phyloP scores from a whole-genome alignment of 2,888 invertebrate genomes.

The Clivina fossor region DNA sequence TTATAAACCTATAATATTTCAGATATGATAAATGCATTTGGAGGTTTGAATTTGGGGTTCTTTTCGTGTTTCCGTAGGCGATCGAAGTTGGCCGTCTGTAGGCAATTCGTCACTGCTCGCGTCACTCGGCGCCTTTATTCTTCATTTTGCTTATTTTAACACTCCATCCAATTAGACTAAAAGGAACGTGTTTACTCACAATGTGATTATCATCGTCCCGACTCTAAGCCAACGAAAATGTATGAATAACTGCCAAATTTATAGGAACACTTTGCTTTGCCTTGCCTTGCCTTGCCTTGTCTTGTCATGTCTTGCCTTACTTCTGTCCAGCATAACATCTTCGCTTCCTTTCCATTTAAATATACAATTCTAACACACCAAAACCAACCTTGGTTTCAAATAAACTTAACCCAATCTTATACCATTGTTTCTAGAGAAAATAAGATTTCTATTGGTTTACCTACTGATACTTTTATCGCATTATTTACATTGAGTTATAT shows the following conservation, averaged over 20 bases:
- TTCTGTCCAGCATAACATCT: too few species aligned
- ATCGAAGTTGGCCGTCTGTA: background rate
- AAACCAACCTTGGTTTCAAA: background rate
- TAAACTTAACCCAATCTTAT: too few species aligned
- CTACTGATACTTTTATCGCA: background rate
- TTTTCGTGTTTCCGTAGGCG: too few species aligned
- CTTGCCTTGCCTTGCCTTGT: slow-evolving; percentile 1
- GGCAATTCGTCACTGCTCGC: slow-evolving; percentile 2
- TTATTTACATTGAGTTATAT: background rate
- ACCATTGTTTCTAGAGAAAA: too few species aligned
- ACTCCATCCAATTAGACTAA: slow-evolving; percentile 24
- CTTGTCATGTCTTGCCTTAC: too few species aligned
- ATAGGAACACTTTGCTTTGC: slow-evolving; percentile 16
- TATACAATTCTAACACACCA: slow-evolving; percentile 21
- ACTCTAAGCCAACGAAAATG: slow-evolving; percentile 7
- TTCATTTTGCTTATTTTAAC: slow-evolving; percentile 29
- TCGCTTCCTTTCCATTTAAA: slow-evolving; percentile 24
- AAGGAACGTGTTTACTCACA: slow-evolving; percentile 25
- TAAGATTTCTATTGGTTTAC: too few species aligned
- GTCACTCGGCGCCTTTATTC: slow-evolving; percentile 10
- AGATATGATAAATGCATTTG: slow-evolving; percentile 25
- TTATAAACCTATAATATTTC: background rate
- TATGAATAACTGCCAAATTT: slow-evolving; percentile 24
- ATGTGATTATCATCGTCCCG: slow-evolving; percentile 21
- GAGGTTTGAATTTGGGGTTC: too few species aligned